Evolutionary conservation across 64 coral and sea anemone species (phyloP), one percentile per base, ranked within the genome.

Genomic region (Montipora cactus): DNA sequence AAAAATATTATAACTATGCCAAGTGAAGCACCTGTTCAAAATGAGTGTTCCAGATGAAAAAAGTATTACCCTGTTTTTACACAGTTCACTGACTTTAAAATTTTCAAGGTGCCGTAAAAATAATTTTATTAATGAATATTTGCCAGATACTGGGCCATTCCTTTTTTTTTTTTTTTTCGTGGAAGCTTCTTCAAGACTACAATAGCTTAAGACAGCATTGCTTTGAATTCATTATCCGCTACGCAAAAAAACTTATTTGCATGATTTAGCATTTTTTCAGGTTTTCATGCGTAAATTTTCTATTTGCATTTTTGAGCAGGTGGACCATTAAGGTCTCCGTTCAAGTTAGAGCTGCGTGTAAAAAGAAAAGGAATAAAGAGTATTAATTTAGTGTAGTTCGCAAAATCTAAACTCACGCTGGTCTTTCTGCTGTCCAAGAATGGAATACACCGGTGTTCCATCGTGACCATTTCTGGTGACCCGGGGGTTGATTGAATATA

Each of bases 391-490:
- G 52, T 55, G 52, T 55, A 10, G 6, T 55, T 55, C 52, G 52
- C 52, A 55, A 55, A 14, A 9, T 25, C 25, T 58, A 15, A 67
- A 94, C 97, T 96, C 84, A 99, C 97, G 90, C 10, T 85, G 89
- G 18, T 99, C 97, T 71, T 92, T 94, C 61, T 96, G 94, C 50
- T 91, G 79, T 52, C 97, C 97, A 58, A 99, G 61, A 16, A 99
- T 92, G 37, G 97, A 99, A 61, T 99, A 99, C 2, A 79, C 59
- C 0, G 98, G 92, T 5, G 98, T 99, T 19, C 98, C 98, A 88
- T 99, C 98, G 55, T 89, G 90, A 8, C 98, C 98, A 16, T 16
- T 53, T 51, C 82, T 94, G 0, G 98, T 99, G 18, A 99, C 92
- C 1, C 15, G 15, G 12, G 98, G 84, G 23, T 99, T 92, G 62